Evolutionary conservation across 2,113 vertebrate species (phyloP).

Genomic region (Camelus dromedarius): DNA sequence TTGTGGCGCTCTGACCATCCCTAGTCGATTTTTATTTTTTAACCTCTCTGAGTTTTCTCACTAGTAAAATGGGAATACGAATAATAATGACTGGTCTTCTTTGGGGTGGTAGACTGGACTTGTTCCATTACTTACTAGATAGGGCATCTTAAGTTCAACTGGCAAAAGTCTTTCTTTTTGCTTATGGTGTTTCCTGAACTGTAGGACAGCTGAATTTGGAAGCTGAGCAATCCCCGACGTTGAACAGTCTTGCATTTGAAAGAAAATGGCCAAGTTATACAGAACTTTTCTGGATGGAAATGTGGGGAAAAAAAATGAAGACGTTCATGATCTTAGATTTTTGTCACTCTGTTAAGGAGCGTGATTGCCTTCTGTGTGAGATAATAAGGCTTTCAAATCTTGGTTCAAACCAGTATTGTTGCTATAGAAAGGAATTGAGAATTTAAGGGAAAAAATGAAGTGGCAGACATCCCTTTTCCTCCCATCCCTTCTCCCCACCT

Average conservation of each 20-base stretch:
- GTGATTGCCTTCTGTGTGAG: background rate
- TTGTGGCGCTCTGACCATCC: background rate
- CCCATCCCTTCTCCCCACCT: background rate
- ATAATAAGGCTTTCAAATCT: background rate
- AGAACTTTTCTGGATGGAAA: conserved; percentile 42
- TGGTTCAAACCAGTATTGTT: background rate
- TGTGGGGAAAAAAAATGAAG: background rate
- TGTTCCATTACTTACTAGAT: background rate
- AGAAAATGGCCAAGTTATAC: background rate
- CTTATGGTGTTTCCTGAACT: background rate
- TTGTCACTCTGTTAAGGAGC: background rate
- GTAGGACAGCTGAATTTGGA: background rate
- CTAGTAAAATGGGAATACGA: background rate
- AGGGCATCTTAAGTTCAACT: background rate
- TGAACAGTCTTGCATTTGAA: background rate
- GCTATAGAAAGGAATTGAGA: background rate
- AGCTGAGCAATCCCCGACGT: background rate
- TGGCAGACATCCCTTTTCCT: background rate
- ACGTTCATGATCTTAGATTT: background rate
- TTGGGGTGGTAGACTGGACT: background rate
- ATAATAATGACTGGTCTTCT: background rate
- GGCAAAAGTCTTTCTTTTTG: background rate
- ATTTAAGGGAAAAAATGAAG: background rate
- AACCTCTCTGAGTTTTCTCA: background rate
- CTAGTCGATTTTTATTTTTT: background rate